A percentile compares a stretch with the other conserved stretches of the same genome.
phyloP scores from a whole-genome alignment of 1,140 invertebrate genomes.

The Littorina saxatilis region DNA sequence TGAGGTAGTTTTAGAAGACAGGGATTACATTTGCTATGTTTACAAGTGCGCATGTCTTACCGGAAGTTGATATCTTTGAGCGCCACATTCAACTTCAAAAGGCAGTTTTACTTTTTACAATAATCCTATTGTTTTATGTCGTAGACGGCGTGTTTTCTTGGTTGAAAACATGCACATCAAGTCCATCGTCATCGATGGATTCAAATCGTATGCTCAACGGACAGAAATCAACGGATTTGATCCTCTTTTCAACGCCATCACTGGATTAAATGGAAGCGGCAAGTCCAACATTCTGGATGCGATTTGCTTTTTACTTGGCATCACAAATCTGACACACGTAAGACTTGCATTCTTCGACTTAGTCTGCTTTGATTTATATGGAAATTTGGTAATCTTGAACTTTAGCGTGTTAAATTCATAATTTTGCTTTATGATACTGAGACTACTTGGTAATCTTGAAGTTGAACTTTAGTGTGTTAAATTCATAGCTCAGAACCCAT shows the following conservation, averaged over 20 bases:
- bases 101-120: background rate
- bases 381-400: too few species aligned
- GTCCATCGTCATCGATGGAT: constrained; percentile 95
- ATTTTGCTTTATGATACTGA: too few species aligned
- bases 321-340: constrained; percentile 95
- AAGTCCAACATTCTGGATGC: constrained; percentile 99
- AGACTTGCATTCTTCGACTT: too few species aligned
- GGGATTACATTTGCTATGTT: background rate
- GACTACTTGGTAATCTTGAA: too few species aligned
- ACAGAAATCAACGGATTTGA: constrained; percentile 97
- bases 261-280: constrained; percentile 97
- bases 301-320: constrained; percentile 98
- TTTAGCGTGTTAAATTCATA: too few species aligned
- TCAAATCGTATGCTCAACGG: constrained; percentile 97
- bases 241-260: constrained; percentile 97
- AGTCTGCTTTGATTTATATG: too few species aligned
- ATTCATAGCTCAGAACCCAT: too few species aligned
- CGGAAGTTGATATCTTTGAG: constrained; percentile 30
- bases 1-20: background rate
- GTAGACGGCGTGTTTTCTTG: background rate
- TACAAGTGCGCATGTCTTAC: constrained; percentile 5
- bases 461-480: too few species aligned
- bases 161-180: constrained; percentile 90
- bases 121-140: background rate
- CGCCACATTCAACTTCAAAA: constrained; percentile 31